Percentiles rank a stretch among this genome's conserved stretches.
These are phyloP conservation scores for Nasua narica DNA, from an alignment of 2,797 vertebrate genomes.

Conservation along the genomic window DNA sequence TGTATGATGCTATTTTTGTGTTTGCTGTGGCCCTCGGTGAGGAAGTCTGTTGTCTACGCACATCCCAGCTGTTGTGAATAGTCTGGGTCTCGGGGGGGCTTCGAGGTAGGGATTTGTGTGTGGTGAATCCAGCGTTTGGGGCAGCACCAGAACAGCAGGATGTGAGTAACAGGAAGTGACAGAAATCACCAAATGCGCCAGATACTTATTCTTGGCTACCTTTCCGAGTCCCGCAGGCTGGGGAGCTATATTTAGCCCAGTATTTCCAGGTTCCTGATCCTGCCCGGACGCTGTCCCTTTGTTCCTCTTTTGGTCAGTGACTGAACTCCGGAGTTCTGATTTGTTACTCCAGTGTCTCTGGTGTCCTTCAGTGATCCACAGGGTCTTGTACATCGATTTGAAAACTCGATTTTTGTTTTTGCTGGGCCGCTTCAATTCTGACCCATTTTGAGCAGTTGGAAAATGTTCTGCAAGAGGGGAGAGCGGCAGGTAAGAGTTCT, in stretches of 20 bases:
- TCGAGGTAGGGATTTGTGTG: conserved; percentile 48
- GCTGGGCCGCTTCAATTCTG: conserved; percentile 34
- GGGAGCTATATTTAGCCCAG: conserved; percentile 79
- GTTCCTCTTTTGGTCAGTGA: conserved; percentile 11
- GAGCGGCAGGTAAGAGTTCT: conserved; percentile 48
- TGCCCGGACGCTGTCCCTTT: background rate
- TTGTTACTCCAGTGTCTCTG: conserved; percentile 52
- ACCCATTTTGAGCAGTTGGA: conserved; percentile 46
- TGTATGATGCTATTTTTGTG: background rate
- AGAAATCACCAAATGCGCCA: conserved; percentile 70
- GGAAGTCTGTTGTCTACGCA: conserved; percentile 55
- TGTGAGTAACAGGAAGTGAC: conserved; percentile 85
- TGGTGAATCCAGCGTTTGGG: conserved; percentile 9
- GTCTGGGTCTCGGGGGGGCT: conserved; percentile 48
- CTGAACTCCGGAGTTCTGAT: background rate
- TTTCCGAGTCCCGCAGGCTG: conserved; percentile 58
- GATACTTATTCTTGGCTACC: conserved; percentile 64
- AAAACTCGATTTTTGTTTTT: background rate
- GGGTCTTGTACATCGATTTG: background rate
- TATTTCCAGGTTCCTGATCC: background rate
- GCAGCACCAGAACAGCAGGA: conserved; percentile 79
- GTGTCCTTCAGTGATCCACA: conserved; percentile 25
- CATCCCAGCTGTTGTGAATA: conserved; percentile 51
- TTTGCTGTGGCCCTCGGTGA: background rate
- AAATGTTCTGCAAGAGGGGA: conserved; percentile 15